Conservation (phyloP, 2,113 vertebrate genomes). For the Tachysurus vachellii region DNA sequence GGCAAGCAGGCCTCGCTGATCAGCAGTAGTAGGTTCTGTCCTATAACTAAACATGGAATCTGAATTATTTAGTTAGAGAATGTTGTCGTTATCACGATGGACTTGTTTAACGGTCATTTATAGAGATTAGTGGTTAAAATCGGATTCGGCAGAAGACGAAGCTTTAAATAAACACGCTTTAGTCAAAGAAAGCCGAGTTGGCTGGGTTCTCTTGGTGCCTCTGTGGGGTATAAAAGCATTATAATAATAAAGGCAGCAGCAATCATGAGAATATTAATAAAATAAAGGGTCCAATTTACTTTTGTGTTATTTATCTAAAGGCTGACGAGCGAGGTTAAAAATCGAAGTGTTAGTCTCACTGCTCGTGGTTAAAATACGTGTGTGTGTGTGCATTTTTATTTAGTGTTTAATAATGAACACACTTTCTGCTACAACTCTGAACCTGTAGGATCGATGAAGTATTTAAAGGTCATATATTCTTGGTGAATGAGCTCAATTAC, state of each 20-base stretch:
- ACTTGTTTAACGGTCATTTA: not conserved
- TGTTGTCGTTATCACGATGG: not conserved
- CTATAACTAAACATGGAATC: not conserved
- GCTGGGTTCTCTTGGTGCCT: not conserved
- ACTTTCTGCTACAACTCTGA: not conserved
- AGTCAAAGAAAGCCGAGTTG: not conserved
- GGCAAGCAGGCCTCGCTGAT: not conserved
- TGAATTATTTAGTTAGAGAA: not conserved
- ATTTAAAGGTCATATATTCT: not conserved
- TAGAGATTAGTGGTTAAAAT: not conserved
- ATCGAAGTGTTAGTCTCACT: not conserved
- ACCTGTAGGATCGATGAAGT: too few species aligned
- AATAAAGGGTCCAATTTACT: not conserved
- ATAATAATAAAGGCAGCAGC: too few species aligned
- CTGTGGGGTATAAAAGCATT: not conserved
- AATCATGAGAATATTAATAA: not conserved
- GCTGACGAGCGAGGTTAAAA: not conserved
- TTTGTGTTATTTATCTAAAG: not conserved
- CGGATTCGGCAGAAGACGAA: not conserved
- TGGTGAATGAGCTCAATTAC: not conserved
- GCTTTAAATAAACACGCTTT: not conserved
- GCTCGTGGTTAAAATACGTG: not conserved
- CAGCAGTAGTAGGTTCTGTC: not conserved
- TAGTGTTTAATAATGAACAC: not conserved
- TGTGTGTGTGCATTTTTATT: too few species aligned